Evolutionary conservation across 1,140 invertebrate species (phyloP).

Genomic region (Neuroterus valhalla): DNA sequence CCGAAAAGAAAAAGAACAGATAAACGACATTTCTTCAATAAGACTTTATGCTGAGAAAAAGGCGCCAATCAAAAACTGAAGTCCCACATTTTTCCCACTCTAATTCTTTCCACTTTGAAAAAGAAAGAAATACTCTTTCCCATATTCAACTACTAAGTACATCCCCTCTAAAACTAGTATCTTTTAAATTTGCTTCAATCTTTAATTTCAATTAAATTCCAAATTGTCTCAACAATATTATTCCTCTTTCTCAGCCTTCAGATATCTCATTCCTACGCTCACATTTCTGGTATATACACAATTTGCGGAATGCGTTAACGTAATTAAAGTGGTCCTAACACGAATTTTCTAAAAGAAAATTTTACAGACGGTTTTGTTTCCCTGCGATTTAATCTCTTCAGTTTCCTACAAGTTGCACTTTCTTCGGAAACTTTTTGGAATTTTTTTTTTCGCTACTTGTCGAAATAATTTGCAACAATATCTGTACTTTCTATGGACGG

Average conservation of each 20-base stretch:
- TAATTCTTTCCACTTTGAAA: background rate
- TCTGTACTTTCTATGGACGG: constrained; percentile 2
- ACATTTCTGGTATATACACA: background rate
- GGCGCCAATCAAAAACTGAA: constrained; percentile 14
- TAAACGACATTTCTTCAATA: constrained; percentile 34
- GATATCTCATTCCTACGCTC: background rate
- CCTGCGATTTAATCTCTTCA: background rate
- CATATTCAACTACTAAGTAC: background rate
- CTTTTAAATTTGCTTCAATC: background rate
- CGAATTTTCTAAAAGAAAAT: background rate
- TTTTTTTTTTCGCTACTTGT: background rate
- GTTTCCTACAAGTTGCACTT: background rate
- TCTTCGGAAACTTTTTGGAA: background rate
- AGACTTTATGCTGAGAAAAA: constrained; percentile 30
- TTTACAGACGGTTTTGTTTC: background rate
- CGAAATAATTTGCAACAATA: background rate
- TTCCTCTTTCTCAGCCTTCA: background rate
- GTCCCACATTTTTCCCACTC: constrained; percentile 5
- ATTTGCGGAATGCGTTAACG: background rate
- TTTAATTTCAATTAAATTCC: background rate
- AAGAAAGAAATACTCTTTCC: constrained; percentile 1
- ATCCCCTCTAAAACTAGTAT: background rate
- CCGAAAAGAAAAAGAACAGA: constrained; percentile 38
- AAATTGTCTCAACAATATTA: background rate
- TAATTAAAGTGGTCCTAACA: background rate